These are phyloP conservation scores for Drepanosiphum platanoidis DNA, from an alignment of 2,888 invertebrate genomes.

Conservation along the genomic window DNA sequence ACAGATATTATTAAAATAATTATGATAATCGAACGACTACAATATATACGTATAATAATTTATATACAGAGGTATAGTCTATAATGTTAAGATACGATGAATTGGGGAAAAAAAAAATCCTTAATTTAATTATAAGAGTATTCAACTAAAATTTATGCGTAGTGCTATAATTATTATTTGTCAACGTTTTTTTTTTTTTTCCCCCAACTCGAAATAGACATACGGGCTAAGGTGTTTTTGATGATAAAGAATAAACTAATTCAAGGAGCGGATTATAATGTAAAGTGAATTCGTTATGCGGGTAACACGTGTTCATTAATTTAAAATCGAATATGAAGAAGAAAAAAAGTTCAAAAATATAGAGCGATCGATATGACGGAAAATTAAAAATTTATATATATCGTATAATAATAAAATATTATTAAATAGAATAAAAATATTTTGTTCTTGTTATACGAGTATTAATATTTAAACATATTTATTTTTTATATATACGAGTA, in stretches of 20 bases:
- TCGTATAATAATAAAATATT: not conserved
- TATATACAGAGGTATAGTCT: not conserved
- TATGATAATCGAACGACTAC: not conserved
- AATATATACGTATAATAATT: not conserved
- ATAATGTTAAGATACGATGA: not conserved
- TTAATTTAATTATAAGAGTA: slow-evolving; percentile 23
- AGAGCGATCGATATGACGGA: too few species aligned
- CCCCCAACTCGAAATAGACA: not conserved
- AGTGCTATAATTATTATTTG: slow-evolving; percentile 25
- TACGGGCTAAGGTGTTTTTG: not conserved
- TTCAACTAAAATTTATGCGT: slow-evolving; percentile 23
- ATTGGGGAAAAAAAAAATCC: not conserved
- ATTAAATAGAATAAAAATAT: not conserved
- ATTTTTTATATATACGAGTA: too few species aligned
- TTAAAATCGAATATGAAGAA: not conserved
- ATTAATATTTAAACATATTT: too few species aligned
- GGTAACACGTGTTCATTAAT: not conserved
- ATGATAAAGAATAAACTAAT: not conserved
- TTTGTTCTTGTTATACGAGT: too few species aligned
- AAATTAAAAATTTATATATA: too few species aligned
- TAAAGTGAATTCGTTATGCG: slow-evolving; percentile 25
- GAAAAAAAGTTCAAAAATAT: not conserved
- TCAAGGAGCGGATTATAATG: not conserved
- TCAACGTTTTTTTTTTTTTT: slow-evolving; percentile 7
- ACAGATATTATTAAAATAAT: not conserved